Conservation (phyloP, 2,113 vertebrate species). For the Pitta sordida region DNA sequence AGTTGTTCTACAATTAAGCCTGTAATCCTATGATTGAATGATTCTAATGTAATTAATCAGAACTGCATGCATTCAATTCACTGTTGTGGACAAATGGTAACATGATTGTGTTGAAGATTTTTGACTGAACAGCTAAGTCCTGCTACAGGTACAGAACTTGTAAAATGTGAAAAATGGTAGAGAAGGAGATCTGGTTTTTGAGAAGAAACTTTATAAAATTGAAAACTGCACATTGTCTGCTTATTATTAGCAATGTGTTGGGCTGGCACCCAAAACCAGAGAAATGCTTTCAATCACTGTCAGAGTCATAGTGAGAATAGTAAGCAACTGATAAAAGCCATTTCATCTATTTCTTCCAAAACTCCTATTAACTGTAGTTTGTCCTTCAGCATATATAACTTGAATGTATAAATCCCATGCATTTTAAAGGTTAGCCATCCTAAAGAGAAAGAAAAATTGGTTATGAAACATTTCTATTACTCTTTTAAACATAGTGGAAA, state of each 20-base stretch:
- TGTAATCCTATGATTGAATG: conserved; percentile 18
- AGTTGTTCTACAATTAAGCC: conserved; percentile 41
- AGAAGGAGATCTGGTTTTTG: background rate
- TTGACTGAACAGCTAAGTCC: background rate
- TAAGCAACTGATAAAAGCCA: conserved; percentile 20
- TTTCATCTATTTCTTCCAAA: conserved; percentile 8
- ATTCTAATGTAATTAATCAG: conserved; percentile 20
- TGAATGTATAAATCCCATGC: background rate
- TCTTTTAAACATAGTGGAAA: background rate
- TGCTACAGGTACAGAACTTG: background rate
- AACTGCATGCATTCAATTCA: background rate
- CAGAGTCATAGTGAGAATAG: background rate
- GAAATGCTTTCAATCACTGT: conserved; percentile 39
- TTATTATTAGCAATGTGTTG: background rate
- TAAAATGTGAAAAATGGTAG: background rate
- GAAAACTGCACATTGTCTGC: background rate
- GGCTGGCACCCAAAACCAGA: background rate
- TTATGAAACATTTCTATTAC: background rate
- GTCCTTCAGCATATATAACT: background rate
- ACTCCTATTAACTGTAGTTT: background rate
- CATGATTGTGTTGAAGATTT: background rate
- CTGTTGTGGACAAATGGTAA: background rate
- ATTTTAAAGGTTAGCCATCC: background rate
- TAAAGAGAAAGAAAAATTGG: background rate
- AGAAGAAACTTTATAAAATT: background rate